phyloP scores from a whole-genome alignment of 2,113 vertebrate species.

The Sander lucioperca region DNA sequence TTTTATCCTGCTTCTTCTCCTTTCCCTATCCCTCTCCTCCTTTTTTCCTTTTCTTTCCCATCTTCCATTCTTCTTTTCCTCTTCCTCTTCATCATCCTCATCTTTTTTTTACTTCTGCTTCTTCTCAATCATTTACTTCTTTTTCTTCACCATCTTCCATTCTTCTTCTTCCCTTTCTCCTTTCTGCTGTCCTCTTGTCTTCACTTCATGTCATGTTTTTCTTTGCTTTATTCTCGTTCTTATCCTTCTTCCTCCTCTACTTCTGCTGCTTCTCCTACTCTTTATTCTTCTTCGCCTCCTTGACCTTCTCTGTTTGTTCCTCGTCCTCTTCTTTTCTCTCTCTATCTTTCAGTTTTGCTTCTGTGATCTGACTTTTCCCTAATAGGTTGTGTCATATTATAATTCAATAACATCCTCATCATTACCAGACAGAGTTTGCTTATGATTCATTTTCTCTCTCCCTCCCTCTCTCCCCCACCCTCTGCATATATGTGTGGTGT shows the following conservation, averaged over 20 bases:
- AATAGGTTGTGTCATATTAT: conserved; percentile 20
- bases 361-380: conserved; percentile 9
- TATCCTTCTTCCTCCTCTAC: neutral
- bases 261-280: neutral
- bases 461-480: neutral
- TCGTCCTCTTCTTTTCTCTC: neutral
- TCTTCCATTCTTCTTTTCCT: neutral
- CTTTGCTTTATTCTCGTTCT: neutral
- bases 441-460: conserved; percentile 23
- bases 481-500: conserved; percentile 2
- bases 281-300: neutral
- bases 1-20: too few relatives aligned
- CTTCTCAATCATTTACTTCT: neutral
- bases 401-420: conserved; percentile 40
- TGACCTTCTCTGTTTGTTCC: neutral
- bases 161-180: neutral
- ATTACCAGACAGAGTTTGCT: conserved; percentile 29
- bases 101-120: neutral
- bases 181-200: neutral
- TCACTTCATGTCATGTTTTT: neutral
- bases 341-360: conserved; percentile 16
- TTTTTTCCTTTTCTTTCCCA: neutral
- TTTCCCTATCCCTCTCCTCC: too few relatives aligned
- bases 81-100: neutral
- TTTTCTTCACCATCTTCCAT: neutral